Evolutionary conservation across 2,888 invertebrate species (phyloP), one percentile per base, ranked within the genome.

Genomic region (Zhuqinia jingwanae): DNA sequence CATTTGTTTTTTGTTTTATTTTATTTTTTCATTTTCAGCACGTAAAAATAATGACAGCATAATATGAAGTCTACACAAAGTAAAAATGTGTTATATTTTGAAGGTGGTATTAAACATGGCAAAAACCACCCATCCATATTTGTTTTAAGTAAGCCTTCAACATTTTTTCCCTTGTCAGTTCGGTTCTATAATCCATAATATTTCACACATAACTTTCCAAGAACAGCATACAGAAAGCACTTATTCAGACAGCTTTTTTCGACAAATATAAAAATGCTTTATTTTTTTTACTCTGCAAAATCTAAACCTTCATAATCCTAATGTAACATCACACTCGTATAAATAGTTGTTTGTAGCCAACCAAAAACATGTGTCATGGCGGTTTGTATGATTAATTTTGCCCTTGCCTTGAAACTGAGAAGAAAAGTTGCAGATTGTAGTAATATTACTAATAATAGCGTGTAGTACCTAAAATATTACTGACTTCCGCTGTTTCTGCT

Each of bases 331-430:
- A 8, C n/a, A 17, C 30, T 6, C 6, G 3, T 1, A 8, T 42
- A 47, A 15, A 47, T 47, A 47, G 47, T 1, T 42, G 13, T 47
- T 42, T 25, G 70, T 17, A 47, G 25, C 53, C 36, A 65, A 27
- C 68, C 0, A 22, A 47, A 70, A 70, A 70, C 70, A 83, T 65
- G 17, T 84, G 84, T 77, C 84, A 70, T 20, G 45, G 78, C 53
- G 68, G 84, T 70, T 78, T 84, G 77, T 53, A 84, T 84, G 84
- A 84, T 68, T 65, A 84, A 84, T 84, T 68, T 17, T 78, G 20
- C 81, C n/a, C n/a, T n/a, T n/a, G n/a, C n/a, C n/a, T n/a, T n/a
- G n/a, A n/a, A n/a, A n/a, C n/a, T n/a, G 30, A 30, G n/a, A 25
- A 70, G 70, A 15, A 63, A 80, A 68, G 68, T 78, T 60, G 27